Percentiles rank a stretch among this genome's conserved stretches.
phyloP scores from a whole-genome alignment of 2,113 vertebrate species.

The Prionailurus viverrinus region DNA sequence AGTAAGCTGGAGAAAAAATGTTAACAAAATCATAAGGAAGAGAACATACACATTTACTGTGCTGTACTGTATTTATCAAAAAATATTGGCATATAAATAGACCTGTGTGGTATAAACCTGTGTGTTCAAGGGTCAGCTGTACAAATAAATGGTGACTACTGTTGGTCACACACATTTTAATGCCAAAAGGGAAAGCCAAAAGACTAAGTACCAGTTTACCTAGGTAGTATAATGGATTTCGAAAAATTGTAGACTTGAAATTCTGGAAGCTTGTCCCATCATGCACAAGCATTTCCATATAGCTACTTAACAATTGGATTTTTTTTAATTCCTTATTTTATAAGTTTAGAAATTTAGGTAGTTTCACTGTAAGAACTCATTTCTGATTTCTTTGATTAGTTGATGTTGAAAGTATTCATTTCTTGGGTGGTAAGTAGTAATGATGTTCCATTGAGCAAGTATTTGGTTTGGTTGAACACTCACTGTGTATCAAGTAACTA shows the following conservation, averaged over 20 bases:
- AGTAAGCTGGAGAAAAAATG: not conserved
- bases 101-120: not conserved
- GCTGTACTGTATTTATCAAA: not conserved
- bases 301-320: not conserved
- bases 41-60: not conserved
- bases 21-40: not conserved
- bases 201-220: not conserved
- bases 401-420: not conserved
- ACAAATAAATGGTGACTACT: not conserved
- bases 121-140: not conserved
- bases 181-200: not conserved
- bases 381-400: not conserved
- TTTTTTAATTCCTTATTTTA: not conserved
- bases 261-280: not conserved
- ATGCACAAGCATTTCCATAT: not conserved
- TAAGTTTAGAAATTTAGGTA: not conserved
- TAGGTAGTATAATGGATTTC: not conserved
- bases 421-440: not conserved
- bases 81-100: not conserved
- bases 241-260: constrained; percentile 16
- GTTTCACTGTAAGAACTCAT: not conserved
- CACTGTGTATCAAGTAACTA: not conserved
- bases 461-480: not conserved
- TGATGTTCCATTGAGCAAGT: not conserved
- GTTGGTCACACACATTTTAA: not conserved